These are phyloP conservation scores for Ailurus styani DNA, from an alignment of 2,113 vertebrate species.

Conservation along the genomic window DNA sequence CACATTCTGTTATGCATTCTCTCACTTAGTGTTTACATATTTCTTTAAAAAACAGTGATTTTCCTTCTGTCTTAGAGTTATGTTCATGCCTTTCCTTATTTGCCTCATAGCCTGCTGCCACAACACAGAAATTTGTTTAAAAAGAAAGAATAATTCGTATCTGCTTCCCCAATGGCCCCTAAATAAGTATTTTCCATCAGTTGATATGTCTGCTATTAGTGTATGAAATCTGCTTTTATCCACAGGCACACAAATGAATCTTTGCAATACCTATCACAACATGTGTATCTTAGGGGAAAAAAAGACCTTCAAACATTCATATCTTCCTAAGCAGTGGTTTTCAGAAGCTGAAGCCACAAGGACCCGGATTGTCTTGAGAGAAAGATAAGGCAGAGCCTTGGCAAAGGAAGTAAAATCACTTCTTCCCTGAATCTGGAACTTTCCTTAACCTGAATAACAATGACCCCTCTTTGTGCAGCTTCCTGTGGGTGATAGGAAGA, in stretches of 20 bases:
- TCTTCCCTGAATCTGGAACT: not conserved
- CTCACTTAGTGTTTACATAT: not conserved
- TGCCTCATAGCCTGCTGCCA: not conserved
- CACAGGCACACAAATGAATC: not conserved
- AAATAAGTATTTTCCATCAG: not conserved
- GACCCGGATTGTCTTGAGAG: not conserved
- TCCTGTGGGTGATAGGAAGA: accelerated
- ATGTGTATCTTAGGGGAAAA: not conserved
- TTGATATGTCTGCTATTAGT: not conserved
- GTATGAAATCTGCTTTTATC: not conserved
- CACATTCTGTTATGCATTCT: not conserved
- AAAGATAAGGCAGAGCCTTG: slow-evolving; percentile 15
- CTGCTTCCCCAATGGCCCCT: not conserved
- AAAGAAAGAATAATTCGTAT: not conserved
- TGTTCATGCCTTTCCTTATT: not conserved
- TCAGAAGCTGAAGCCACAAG: not conserved
- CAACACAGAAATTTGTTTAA: not conserved
- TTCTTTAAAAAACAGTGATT: not conserved
- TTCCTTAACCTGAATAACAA: not conserved
- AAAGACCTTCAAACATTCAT: not conserved
- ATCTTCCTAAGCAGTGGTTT: not conserved
- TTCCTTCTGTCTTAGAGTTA: not conserved
- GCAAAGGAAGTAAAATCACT: not conserved
- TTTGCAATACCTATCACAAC: not conserved
- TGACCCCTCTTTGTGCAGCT: not conserved